Evolutionary conservation across 2,113 vertebrate genomes (phyloP).

Genomic region (Brachyistius frenatus): DNA sequence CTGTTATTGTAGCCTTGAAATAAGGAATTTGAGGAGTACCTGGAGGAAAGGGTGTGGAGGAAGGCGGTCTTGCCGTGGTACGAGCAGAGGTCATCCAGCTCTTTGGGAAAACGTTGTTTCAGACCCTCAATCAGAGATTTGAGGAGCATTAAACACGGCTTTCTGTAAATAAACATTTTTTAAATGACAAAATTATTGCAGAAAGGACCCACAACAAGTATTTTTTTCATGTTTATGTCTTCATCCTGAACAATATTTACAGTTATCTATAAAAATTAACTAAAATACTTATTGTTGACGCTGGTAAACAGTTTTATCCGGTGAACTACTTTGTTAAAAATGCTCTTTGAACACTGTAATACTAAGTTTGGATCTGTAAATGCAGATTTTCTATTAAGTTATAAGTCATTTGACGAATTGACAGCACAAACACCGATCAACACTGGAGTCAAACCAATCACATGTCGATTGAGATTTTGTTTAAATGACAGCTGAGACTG

Average conservation of each 20-base stretch:
- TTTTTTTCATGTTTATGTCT: too few relatives aligned
- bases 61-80: slow-evolving; percentile 80
- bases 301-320: too few relatives aligned
- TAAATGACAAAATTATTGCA: not conserved
- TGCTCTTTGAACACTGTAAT: not conserved
- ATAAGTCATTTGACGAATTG: too few relatives aligned
- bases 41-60: slow-evolving; percentile 74
- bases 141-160: slow-evolving; percentile 71
- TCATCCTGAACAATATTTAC: too few relatives aligned
- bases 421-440: too few relatives aligned
- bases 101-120: slow-evolving; percentile 68
- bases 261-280: too few relatives aligned
- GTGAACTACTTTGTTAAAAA: not conserved
- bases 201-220: too few relatives aligned
- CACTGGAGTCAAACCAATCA: too few relatives aligned
- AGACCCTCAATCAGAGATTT: slow-evolving; percentile 73
- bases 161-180: slow-evolving; percentile 42
- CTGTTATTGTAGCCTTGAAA: not conserved
- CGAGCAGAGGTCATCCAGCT: slow-evolving; percentile 71
- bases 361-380: not conserved
- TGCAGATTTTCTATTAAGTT: too few relatives aligned
- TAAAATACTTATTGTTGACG: not conserved
- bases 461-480: too few relatives aligned
- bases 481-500: too few relatives aligned
- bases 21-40: not conserved